Percentiles rank a stretch among this genome's conserved stretches.
Conservation (phyloP, 1,140 invertebrate genomes). For the Cydia strobilella region DNA sequence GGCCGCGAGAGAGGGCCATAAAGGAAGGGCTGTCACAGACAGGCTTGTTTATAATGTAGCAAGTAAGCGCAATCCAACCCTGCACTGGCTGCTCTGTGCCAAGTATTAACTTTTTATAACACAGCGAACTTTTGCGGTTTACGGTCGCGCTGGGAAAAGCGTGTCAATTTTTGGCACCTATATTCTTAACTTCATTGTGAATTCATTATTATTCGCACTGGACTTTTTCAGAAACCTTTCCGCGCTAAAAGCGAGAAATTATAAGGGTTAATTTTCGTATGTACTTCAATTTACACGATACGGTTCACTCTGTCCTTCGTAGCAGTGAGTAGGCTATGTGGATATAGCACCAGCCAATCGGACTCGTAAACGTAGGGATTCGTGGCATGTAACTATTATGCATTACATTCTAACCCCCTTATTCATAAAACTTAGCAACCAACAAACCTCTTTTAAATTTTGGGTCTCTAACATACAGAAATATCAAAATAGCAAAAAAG, state of each 20-base stretch:
- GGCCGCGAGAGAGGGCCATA: slow-evolving; percentile 63
- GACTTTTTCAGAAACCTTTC: slow-evolving; percentile 1
- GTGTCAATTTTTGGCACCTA: slow-evolving; percentile 56
- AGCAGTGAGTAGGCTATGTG: neutral
- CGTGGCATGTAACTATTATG: neutral
- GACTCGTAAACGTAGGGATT: neutral
- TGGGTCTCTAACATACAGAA: no score
- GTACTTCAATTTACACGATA: neutral
- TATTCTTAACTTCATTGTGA: slow-evolving; percentile 47
- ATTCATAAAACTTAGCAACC: no score
- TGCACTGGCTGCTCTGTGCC: slow-evolving; percentile 54
- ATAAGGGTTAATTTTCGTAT: slow-evolving; percentile 2
- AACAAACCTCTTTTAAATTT: no score
- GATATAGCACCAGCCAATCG: neutral
- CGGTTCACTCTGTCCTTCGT: neutral
- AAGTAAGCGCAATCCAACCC: slow-evolving; percentile 67
- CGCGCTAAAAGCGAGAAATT: neutral
- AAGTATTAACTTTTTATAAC: slow-evolving; percentile 76
- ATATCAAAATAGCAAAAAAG: no score
- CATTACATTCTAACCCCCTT: no score
- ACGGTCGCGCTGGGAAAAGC: slow-evolving; percentile 48
- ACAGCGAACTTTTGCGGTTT: slow-evolving; percentile 67
- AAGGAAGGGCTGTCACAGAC: slow-evolving; percentile 68
- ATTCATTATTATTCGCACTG: slow-evolving; percentile 27
- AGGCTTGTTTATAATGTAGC: slow-evolving; percentile 77